Conservation (phyloP, 1,140 invertebrate genomes). For the Eurosta solidaginis region DNA sequence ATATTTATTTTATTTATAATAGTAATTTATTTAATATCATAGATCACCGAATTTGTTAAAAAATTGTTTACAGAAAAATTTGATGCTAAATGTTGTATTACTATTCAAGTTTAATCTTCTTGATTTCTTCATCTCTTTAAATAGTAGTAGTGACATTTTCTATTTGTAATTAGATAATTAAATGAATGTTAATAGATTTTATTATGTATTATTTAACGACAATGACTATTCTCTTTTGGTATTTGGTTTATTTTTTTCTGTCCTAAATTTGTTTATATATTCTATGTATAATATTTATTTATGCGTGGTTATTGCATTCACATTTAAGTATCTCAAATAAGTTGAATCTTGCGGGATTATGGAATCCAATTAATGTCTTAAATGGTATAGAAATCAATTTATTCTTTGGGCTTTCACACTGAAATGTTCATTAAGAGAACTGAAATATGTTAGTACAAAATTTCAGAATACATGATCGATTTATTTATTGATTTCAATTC, state of each 20-base stretch:
- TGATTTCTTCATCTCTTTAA: not conserved
- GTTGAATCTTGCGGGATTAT: not conserved
- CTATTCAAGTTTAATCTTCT: not conserved
- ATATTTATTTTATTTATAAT: constrained; percentile 36
- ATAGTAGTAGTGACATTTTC: not conserved
- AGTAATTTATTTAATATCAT: constrained; percentile 50
- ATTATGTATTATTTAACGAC: constrained; percentile 22
- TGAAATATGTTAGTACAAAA: too few species aligned
- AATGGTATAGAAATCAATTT: too few species aligned
- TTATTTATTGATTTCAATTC: too few species aligned
- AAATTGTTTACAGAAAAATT: constrained; percentile 55
- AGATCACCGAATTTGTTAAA: constrained; percentile 59
- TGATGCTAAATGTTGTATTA: constrained; percentile 38
- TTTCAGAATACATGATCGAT: too few species aligned
- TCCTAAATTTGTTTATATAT: constrained; percentile 26
- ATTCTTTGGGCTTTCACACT: too few species aligned
- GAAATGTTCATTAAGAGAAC: too few species aligned
- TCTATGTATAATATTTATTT: constrained; percentile 29
- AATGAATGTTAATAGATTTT: not conserved
- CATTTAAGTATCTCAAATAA: not conserved
- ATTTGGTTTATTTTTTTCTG: not conserved
- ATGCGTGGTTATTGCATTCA: constrained; percentile 23
- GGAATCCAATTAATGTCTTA: too few species aligned
- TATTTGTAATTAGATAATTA: not conserved
- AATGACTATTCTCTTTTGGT: constrained; percentile 24